Conservation (phyloP, 1,140 invertebrate genomes). For the Drosophila neocordata region DNA sequence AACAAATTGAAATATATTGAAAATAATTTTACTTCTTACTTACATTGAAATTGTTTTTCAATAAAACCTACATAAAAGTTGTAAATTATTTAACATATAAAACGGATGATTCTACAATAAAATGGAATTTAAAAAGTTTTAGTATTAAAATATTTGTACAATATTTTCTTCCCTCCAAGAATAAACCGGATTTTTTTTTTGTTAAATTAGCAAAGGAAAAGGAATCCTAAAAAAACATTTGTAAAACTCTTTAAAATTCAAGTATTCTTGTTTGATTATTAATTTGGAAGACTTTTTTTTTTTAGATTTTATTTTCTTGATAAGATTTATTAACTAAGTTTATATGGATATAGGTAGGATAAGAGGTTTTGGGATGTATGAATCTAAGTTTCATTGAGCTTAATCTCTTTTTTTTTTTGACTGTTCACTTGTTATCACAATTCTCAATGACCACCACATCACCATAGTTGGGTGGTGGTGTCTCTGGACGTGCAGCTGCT, state of each 20-base stretch:
- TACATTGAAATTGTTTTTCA: background rate
- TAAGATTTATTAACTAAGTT: slow-evolving; percentile 41
- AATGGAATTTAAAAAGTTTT: too few species aligned
- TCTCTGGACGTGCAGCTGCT: slow-evolving; percentile 59
- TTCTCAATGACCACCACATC: slow-evolving; percentile 74
- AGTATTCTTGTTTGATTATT: too few species aligned
- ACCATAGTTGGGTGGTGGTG: slow-evolving; percentile 71
- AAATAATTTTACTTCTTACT: background rate
- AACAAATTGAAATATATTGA: slow-evolving; percentile 2
- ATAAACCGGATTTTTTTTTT: too few species aligned
- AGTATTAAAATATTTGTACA: too few species aligned
- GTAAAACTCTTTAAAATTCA: too few species aligned
- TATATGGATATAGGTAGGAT: background rate
- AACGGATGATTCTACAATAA: background rate
- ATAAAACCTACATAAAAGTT: background rate
- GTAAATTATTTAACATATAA: background rate
- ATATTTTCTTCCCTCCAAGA: too few species aligned
- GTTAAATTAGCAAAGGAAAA: too few species aligned
- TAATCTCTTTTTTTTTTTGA: background rate
- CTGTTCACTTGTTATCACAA: slow-evolving; percentile 73
- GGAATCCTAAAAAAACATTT: too few species aligned
- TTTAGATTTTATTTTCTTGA: background rate
- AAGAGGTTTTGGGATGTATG: background rate
- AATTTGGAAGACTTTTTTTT: too few species aligned
- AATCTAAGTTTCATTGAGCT: background rate